phyloP scores from a whole-genome alignment of 2,888 invertebrate genomes.

The Drosophila vallismaia region DNA sequence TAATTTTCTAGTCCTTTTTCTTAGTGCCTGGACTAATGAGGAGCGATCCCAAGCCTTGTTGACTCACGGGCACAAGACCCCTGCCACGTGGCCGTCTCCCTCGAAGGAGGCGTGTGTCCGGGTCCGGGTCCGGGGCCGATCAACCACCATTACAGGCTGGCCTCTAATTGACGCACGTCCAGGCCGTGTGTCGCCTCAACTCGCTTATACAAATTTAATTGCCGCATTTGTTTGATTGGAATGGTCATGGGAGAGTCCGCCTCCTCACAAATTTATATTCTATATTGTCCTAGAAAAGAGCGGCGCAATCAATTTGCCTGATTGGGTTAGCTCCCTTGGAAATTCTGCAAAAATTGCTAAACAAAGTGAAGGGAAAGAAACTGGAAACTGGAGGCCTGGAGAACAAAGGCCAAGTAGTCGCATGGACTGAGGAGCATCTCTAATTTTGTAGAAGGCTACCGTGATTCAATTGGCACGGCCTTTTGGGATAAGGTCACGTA shows the following conservation, averaged over 20 bases:
- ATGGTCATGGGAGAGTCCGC: slow-evolving; percentile 35
- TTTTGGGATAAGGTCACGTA: slow-evolving; percentile 29
- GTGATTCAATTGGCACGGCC: slow-evolving; percentile 23
- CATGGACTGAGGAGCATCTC: slow-evolving; percentile 20
- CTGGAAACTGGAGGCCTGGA: not conserved
- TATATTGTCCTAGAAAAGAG: slow-evolving; percentile 27
- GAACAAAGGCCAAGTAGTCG: not conserved
- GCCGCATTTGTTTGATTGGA: slow-evolving; percentile 65
- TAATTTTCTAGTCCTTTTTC: slow-evolving; percentile 1
- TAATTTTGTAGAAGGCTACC: slow-evolving; percentile 31
- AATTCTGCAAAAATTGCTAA: slow-evolving; percentile 63
- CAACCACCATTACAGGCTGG: slow-evolving; percentile 54
- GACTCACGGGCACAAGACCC: slow-evolving; percentile 56
- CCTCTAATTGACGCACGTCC: slow-evolving; percentile 71
- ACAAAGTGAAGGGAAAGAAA: slow-evolving; percentile 37
- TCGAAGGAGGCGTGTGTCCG: slow-evolving; percentile 55
- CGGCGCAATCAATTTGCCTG: slow-evolving; percentile 55
- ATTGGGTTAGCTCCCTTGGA: slow-evolving; percentile 58
- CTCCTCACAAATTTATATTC: not conserved
- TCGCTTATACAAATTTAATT: slow-evolving; percentile 65
- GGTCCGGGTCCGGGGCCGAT: slow-evolving; percentile 26
- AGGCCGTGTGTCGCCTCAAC: slow-evolving; percentile 63
- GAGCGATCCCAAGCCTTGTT: slow-evolving; percentile 50
- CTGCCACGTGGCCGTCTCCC: slow-evolving; percentile 60
- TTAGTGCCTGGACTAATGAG: slow-evolving; percentile 59